These are phyloP conservation scores for Dilophus febrilis DNA, from an alignment of 2,888 invertebrate species.

Conservation along the genomic window DNA sequence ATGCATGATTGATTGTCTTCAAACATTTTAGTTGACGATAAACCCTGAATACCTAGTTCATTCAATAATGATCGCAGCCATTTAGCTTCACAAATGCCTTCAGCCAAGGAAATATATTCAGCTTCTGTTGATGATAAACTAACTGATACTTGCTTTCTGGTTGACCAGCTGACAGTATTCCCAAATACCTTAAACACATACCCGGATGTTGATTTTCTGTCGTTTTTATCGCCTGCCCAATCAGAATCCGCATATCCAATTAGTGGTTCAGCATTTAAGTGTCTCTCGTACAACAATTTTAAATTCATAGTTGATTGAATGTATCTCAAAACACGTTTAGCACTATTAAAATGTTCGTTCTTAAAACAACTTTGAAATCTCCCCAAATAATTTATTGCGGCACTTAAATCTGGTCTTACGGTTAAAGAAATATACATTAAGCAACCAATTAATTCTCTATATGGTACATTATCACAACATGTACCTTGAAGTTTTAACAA, in stretches of 20 bases:
- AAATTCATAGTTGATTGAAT: not conserved
- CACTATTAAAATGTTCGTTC: slow-evolving; percentile 5
- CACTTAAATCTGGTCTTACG: slow-evolving; percentile 11
- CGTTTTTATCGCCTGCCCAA: slow-evolving; percentile 4
- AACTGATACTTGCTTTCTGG: slow-evolving; percentile 8
- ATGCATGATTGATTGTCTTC: not conserved
- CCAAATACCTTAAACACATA: slow-evolving; percentile 4
- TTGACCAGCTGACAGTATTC: slow-evolving; percentile 6
- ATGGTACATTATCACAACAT: slow-evolving; percentile 7
- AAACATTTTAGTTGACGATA: not conserved
- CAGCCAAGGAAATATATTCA: slow-evolving; percentile 10
- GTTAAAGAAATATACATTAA: slow-evolving; percentile 6
- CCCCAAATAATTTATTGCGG: slow-evolving; percentile 12
- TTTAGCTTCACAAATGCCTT: slow-evolving; percentile 13
- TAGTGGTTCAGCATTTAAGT: slow-evolving; percentile 6
- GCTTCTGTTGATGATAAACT: slow-evolving; percentile 10
- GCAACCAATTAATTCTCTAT: slow-evolving; percentile 12
- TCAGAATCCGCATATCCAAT: slow-evolving; percentile 6
- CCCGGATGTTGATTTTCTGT: slow-evolving; percentile 3
- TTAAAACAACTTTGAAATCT: slow-evolving; percentile 10
- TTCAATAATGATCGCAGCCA: slow-evolving; percentile 9
- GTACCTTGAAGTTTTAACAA: slow-evolving; percentile 3
- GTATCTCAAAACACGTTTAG: slow-evolving; percentile 10
- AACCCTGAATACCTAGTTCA: not conserved
- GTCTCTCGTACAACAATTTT: slow-evolving; percentile 3